Evolutionary conservation across 2,888 invertebrate species (phyloP).

Genomic region (Hecatera dysodea): DNA sequence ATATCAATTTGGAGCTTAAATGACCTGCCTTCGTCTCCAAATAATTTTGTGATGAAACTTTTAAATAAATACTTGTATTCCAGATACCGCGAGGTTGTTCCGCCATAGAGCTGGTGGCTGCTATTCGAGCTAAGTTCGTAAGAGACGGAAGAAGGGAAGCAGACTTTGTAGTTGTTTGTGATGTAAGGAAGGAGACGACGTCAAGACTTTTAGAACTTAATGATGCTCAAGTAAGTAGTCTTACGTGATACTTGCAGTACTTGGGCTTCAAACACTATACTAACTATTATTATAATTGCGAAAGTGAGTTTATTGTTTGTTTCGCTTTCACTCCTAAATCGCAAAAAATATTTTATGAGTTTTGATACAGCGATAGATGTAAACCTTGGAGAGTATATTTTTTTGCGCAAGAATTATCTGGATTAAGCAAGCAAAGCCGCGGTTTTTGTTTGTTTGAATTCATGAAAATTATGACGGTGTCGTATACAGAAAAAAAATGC

Average conservation of each 20-base stretch:
- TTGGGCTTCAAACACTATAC: neutral
- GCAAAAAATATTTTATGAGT: no score
- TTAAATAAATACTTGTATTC: conserved; percentile 43
- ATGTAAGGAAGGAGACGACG: conserved; percentile 95
- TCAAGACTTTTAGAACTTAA: conserved; percentile 95
- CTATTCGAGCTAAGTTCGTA: conserved; percentile 94
- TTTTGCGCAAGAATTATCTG: no score
- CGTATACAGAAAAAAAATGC: no score
- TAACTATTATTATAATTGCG: no score
- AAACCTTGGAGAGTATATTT: no score
- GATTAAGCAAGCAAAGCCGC: no score
- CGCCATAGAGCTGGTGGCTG: conserved; percentile 94
- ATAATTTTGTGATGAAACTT: neutral
- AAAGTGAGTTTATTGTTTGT: no score
- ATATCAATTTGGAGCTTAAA: neutral
- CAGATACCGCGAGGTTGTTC: conserved; percentile 95
- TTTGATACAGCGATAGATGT: no score
- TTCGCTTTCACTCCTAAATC: no score
- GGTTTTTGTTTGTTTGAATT: no score
- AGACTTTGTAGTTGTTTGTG: conserved; percentile 97
- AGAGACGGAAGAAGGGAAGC: conserved; percentile 93
- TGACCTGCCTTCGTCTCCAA: neutral
- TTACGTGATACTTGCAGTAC: neutral
- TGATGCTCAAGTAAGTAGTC: conserved; percentile 93
- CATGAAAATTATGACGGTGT: no score